phyloP scores from a whole-genome alignment of 2,888 invertebrate genomes.

The Diabrotica balteata region DNA sequence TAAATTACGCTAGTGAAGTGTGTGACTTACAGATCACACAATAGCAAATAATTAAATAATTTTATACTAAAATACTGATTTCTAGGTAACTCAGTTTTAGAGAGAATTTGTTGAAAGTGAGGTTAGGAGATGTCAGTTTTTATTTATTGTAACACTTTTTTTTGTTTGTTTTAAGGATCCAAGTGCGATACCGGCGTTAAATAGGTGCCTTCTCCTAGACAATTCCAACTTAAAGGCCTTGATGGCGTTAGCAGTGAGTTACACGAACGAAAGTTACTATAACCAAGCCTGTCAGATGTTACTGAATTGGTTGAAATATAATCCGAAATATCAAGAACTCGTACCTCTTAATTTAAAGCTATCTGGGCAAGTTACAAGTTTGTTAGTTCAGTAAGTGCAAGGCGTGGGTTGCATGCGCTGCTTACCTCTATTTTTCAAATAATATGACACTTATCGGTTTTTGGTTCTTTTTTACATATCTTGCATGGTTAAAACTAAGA shows the following conservation, averaged over 20 bases:
- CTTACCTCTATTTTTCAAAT: slow-evolving; percentile 12
- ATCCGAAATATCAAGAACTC: slow-evolving; percentile 83
- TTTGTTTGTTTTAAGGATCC: slow-evolving; percentile 70
- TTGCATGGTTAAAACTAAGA: neutral
- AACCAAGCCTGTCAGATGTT: slow-evolving; percentile 87
- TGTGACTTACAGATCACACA: no score
- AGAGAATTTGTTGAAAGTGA: no score
- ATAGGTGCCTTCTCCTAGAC: slow-evolving; percentile 81
- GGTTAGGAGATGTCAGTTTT: no score
- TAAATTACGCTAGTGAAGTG: no score
- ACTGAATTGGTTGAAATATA: slow-evolving; percentile 77
- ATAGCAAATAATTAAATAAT: no score
- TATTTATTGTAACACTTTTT: neutral
- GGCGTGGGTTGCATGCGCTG: slow-evolving; percentile 37
- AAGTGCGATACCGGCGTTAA: slow-evolving; percentile 89
- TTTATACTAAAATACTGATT: no score
- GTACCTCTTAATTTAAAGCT: slow-evolving; percentile 65
- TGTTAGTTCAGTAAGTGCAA: slow-evolving; percentile 60
- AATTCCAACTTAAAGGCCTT: slow-evolving; percentile 83
- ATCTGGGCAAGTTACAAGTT: slow-evolving; percentile 61
- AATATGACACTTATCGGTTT: slow-evolving; percentile 18
- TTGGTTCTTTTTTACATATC: neutral
- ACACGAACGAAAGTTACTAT: slow-evolving; percentile 95
- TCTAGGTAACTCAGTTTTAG: no score
- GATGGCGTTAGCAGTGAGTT: slow-evolving; percentile 91